Conservation (phyloP, 2,888 invertebrate species). For the Leptura quadrifasciata region DNA sequence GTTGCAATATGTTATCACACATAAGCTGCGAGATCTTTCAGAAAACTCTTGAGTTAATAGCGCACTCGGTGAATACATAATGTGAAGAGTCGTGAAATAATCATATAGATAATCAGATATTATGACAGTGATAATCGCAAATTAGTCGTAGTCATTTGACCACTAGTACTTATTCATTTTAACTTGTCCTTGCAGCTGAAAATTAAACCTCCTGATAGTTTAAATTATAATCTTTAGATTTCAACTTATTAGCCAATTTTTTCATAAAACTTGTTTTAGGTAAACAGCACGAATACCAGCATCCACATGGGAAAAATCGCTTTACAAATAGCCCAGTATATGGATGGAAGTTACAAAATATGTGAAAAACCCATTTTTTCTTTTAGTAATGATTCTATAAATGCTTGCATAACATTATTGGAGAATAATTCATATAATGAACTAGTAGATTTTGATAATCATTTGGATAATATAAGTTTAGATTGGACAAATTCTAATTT, state of each 20-base stretch:
- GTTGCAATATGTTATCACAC: too few relatives aligned
- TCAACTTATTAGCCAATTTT: background rate
- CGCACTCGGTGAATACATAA: too few relatives aligned
- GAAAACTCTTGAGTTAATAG: too few relatives aligned
- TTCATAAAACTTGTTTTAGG: conserved; percentile 74
- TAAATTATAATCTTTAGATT: conserved; percentile 31
- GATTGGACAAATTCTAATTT: conserved; percentile 92
- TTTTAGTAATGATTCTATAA: conserved; percentile 74
- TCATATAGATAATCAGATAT: too few relatives aligned
- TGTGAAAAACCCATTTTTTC: conserved; percentile 73
- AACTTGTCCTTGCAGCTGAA: background rate
- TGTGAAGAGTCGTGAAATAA: too few relatives aligned
- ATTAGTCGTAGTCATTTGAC: too few relatives aligned
- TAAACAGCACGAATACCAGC: conserved; percentile 87
- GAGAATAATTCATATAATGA: conserved; percentile 83
- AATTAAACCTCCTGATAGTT: background rate
- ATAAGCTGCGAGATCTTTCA: too few relatives aligned
- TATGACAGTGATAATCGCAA: too few relatives aligned
- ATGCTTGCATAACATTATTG: conserved; percentile 83
- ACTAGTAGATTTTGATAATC: conserved; percentile 97
- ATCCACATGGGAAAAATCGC: conserved; percentile 79
- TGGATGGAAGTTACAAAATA: conserved; percentile 86
- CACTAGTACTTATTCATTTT: too few relatives aligned
- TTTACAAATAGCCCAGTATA: conserved; percentile 83
- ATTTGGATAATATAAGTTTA: conserved; percentile 90